Conservation (phyloP, 2,888 invertebrate genomes). For the Arge pagana region DNA sequence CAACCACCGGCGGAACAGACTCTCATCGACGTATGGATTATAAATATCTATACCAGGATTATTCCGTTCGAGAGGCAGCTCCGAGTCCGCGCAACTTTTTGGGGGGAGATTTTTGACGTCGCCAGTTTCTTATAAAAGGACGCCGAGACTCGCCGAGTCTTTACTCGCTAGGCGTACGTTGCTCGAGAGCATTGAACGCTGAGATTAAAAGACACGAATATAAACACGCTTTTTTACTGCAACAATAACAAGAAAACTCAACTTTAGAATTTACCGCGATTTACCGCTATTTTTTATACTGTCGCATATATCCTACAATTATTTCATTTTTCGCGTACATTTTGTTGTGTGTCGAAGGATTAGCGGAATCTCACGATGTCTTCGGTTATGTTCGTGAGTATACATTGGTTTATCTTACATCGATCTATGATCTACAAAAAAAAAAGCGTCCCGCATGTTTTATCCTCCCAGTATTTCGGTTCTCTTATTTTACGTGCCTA, state of each 20-base stretch:
- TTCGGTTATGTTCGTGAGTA: slow-evolving; percentile 49
- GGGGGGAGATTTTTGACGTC: slow-evolving; percentile 22
- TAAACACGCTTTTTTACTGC: too few relatives aligned
- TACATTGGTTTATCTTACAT: not conserved
- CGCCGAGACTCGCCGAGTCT: slow-evolving; percentile 38
- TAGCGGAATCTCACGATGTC: slow-evolving; percentile 40
- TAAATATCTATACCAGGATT: slow-evolving; percentile 14
- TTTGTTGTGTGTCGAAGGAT: slow-evolving; percentile 7
- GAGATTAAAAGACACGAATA: too few relatives aligned
- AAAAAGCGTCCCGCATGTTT: too few relatives aligned
- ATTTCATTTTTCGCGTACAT: not conserved
- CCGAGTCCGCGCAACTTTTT: slow-evolving; percentile 11
- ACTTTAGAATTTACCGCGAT: too few relatives aligned
- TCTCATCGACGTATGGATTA: slow-evolving; percentile 3
- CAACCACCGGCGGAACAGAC: slow-evolving; percentile 5
- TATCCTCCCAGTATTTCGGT: not conserved
- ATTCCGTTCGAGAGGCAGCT: slow-evolving; percentile 6
- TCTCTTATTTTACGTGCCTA: too few relatives aligned
- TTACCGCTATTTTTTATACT: too few relatives aligned
- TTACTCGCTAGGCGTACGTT: slow-evolving; percentile 46
- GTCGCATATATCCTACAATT: not conserved
- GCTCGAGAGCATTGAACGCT: too few relatives aligned
- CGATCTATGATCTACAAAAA: too few relatives aligned
- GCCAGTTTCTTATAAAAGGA: slow-evolving; percentile 51
- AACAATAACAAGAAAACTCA: too few relatives aligned